phyloP scores from a whole-genome alignment of 2,113 vertebrate genomes.

The Oostethus manadensis region DNA sequence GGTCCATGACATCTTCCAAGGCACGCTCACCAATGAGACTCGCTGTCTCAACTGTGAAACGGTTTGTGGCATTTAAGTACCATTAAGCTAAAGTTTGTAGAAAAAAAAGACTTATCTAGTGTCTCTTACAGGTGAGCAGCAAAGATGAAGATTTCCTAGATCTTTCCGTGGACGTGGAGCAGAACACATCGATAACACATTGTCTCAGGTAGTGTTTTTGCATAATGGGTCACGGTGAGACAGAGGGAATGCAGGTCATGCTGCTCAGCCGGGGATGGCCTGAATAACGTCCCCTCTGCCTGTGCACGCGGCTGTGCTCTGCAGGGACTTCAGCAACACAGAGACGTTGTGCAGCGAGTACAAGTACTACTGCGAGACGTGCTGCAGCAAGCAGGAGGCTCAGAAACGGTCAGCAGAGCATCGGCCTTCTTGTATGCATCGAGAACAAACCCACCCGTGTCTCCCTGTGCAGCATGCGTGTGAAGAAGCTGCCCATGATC shows the following conservation, averaged over 20 bases:
- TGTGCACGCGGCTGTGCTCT: conserved; percentile 34
- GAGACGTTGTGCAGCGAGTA: conserved; percentile 96
- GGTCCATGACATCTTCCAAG: conserved; percentile 99
- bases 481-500: conserved; percentile 96
- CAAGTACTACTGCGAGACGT: conserved; percentile 96
- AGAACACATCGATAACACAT: conserved; percentile 97
- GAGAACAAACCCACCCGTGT: background rate
- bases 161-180: conserved; percentile 96
- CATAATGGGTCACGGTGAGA: background rate
- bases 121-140: conserved; percentile 86
- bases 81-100: too few species aligned
- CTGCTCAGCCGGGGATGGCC: background rate
- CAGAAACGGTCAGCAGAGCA: conserved; percentile 85
- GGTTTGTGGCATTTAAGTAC: conserved; percentile 62
- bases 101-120: background rate
- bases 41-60: conserved; percentile 99
- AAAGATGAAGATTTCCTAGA: conserved; percentile 99
- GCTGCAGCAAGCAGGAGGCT: conserved; percentile 97
- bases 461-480: conserved; percentile 81
- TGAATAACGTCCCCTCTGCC: conserved; percentile 13
- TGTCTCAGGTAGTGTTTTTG: conserved; percentile 83
- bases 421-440: background rate
- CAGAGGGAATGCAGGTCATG: background rate
- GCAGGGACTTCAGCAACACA: conserved; percentile 97
- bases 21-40: conserved; percentile 96